These are phyloP conservation scores for Ianthella basta DNA, from an alignment of 37 sponge, comb jelly and placozoan genomes.

Conservation along the genomic window DNA sequence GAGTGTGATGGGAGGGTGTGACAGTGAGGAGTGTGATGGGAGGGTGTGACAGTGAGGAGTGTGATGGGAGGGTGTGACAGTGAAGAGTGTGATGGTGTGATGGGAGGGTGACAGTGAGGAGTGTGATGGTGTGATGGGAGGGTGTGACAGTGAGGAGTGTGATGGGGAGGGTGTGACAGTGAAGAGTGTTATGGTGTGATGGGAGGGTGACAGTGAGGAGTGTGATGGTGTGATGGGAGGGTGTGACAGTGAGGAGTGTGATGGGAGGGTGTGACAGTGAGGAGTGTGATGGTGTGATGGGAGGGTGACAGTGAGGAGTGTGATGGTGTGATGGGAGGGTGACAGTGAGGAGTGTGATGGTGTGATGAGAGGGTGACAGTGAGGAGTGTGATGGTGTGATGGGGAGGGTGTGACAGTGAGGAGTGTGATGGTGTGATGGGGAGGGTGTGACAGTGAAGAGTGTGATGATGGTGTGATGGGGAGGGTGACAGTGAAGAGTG, in stretches of 20 bases:
- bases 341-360: no score
- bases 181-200: no score
- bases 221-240: constrained; percentile 11
- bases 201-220: no score
- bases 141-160: no score
- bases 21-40: constrained; percentile 16
- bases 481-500: neutral
- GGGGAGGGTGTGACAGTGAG: no score
- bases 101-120: no score
- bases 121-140: no score
- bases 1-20: neutral
- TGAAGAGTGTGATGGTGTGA: neutral
- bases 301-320: neutral
- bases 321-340: neutral
- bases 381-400: no score
- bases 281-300: constrained; percentile 26
- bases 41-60: constrained; percentile 5
- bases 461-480: neutral
- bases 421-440: no score
- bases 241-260: neutral
- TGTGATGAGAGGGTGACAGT: no score
- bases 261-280: neutral
- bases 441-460: neutral
- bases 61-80: neutral
- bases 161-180: constrained; percentile 41